Conservation (phyloP, 2,888 invertebrate genomes). For the Agonum fuliginosum region DNA sequence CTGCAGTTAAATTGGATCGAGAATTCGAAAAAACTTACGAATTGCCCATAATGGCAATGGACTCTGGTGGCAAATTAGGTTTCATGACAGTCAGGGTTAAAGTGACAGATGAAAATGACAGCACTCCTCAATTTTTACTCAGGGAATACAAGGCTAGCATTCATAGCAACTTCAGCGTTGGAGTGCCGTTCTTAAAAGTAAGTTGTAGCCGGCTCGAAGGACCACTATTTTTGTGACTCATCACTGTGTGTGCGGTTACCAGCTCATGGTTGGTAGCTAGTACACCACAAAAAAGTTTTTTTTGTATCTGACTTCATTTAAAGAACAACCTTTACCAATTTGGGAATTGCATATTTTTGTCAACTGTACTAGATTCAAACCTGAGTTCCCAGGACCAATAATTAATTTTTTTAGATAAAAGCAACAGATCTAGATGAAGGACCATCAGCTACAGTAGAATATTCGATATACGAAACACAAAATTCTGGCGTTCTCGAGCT, state of each 20-base stretch:
- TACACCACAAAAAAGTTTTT: too few species aligned
- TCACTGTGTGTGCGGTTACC: too few species aligned
- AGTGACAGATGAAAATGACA: constrained; percentile 90
- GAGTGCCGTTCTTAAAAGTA: constrained; percentile 78
- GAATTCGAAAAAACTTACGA: constrained; percentile 83
- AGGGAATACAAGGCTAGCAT: constrained; percentile 87
- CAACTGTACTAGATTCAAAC: not conserved
- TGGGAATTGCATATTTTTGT: too few species aligned
- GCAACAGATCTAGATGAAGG: constrained; percentile 89
- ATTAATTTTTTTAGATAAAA: constrained; percentile 73
- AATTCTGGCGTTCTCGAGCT: constrained; percentile 79
- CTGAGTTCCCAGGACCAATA: too few species aligned
- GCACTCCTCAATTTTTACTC: constrained; percentile 84
- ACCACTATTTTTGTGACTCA: too few species aligned
- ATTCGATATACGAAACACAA: constrained; percentile 84
- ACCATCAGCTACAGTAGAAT: constrained; percentile 81
- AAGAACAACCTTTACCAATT: too few species aligned
- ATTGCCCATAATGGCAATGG: constrained; percentile 87
- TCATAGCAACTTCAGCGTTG: constrained; percentile 76
- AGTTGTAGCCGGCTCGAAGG: too few species aligned
- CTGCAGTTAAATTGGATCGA: constrained; percentile 80
- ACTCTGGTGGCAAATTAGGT: constrained; percentile 86
- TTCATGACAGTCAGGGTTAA: constrained; percentile 86
- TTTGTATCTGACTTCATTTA: too few species aligned
- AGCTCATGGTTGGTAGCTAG: too few species aligned